Percentiles rank a stretch among this genome's conserved stretches.
Conservation (phyloP, 2,888 invertebrate genomes). For the Melinaea marsaeus region DNA sequence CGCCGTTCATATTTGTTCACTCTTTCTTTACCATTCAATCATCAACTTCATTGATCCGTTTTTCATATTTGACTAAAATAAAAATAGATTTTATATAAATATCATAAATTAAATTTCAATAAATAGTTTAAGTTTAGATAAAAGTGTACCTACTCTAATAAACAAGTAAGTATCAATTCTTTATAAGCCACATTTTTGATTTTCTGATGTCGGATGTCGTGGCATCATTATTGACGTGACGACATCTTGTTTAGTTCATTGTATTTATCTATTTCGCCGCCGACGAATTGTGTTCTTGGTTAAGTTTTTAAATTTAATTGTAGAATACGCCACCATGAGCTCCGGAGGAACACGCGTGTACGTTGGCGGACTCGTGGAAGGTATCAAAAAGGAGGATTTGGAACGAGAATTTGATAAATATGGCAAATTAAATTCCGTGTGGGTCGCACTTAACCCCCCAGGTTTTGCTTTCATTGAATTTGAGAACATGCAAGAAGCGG, state of each 20-base stretch:
- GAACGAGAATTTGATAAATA: constrained; percentile 94
- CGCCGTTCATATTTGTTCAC: constrained; percentile 43
- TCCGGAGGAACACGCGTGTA: constrained; percentile 87
- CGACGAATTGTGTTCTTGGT: constrained; percentile 14
- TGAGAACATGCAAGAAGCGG: constrained; percentile 91
- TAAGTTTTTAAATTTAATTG: constrained; percentile 33
- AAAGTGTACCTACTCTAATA: constrained; percentile 25
- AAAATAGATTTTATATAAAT: constrained; percentile 44
- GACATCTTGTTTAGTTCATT: constrained; percentile 75
- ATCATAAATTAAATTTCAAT: constrained; percentile 40
- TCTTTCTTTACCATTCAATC: constrained; percentile 40
- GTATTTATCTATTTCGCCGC: constrained; percentile 58
- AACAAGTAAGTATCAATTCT: constrained; percentile 54
- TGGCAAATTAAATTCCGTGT: constrained; percentile 93
- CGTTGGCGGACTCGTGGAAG: constrained; percentile 92
- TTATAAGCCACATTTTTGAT: constrained; percentile 31
- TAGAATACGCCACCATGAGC: constrained; percentile 54
- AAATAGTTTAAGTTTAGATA: constrained; percentile 23
- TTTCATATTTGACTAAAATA: constrained; percentile 54
- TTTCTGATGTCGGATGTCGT: constrained; percentile 54
- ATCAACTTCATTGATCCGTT: constrained; percentile 56
- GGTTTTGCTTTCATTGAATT: constrained; percentile 97
- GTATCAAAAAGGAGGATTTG: constrained; percentile 94
- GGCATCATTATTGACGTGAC: constrained; percentile 63
- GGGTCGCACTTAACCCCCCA: constrained; percentile 96